Percentiles rank a stretch among this genome's conserved stretches.
phyloP scores from a whole-genome alignment of 2,797 vertebrate genomes.

The Clarias fuscus region DNA sequence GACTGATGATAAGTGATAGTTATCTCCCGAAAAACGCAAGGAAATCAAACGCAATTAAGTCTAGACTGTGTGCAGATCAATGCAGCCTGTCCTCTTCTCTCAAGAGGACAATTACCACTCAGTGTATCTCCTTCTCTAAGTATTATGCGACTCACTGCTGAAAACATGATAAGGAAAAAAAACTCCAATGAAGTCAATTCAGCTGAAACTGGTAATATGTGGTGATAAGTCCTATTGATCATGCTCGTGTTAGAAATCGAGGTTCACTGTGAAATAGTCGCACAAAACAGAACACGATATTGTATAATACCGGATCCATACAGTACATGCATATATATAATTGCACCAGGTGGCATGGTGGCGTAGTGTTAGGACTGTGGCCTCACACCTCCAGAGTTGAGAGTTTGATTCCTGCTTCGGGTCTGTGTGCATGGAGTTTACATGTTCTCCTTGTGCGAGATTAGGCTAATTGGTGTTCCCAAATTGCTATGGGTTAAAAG shows the following conservation, averaged over 20 bases:
- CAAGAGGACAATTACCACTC: conserved; percentile 44
- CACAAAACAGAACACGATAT: neutral
- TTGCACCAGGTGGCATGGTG: too few species aligned
- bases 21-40: conserved; percentile 43
- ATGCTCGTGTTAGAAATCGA: neutral
- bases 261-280: neutral
- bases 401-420: too few species aligned
- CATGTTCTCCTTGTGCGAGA: too few species aligned
- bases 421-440: too few species aligned
- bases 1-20: conserved; percentile 46
- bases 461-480: too few species aligned
- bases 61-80: conserved; percentile 46
- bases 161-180: conserved; percentile 8
- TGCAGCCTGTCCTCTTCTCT: conserved; percentile 39
- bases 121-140: conserved; percentile 5
- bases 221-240: neutral
- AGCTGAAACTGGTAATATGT: neutral
- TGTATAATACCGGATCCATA: neutral
- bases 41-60: conserved; percentile 55
- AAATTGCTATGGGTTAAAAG: too few species aligned
- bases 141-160: neutral
- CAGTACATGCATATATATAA: too few species aligned
- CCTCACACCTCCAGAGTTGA: too few species aligned
- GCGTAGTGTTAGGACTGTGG: too few species aligned
- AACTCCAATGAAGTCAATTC: conserved; percentile 12